Evolutionary conservation across 2,113 vertebrate species (phyloP).

Genomic region (Noctilio leporinus): DNA sequence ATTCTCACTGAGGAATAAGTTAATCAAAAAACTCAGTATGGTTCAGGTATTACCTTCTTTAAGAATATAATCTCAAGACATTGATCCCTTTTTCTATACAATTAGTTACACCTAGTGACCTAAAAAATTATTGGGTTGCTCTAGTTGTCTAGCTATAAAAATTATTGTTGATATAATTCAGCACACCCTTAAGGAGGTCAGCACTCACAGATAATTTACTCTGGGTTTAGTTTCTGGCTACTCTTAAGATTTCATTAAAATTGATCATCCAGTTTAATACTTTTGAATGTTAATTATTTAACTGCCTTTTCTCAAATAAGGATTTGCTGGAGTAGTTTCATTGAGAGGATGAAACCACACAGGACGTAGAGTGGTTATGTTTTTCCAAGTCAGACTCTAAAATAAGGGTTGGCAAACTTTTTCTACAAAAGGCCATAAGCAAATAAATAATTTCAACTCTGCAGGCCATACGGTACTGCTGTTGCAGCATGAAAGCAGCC

Average conservation of each 20-base stretch:
- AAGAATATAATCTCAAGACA: conserved; percentile 54
- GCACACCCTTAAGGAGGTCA: conserved; percentile 60
- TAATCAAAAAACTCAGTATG: conserved; percentile 66
- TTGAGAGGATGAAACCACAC: not conserved
- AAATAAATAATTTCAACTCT: not conserved
- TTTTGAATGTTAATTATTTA: conserved; percentile 50
- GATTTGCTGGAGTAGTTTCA: not conserved
- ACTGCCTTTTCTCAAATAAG: conserved; percentile 37
- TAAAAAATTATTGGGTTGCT: conserved; percentile 61
- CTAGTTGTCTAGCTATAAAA: conserved; percentile 35
- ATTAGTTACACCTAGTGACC: conserved; percentile 63
- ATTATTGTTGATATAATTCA: conserved; percentile 27
- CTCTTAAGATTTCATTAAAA: conserved; percentile 58
- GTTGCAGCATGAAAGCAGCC: not conserved
- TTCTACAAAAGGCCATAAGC: not conserved
- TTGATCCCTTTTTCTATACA: conserved; percentile 55
- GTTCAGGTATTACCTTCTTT: conserved; percentile 40
- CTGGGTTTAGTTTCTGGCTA: conserved; percentile 37
- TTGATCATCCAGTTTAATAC: conserved; percentile 16
- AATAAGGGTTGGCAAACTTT: not conserved
- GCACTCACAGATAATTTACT: conserved; percentile 42
- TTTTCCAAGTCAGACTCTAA: not conserved
- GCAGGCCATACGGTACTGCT: not conserved
- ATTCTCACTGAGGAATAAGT: conserved; percentile 60
- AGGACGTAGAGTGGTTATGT: not conserved